Conservation (phyloP, 2,113 vertebrate genomes). For the Archilochus colubris region DNA sequence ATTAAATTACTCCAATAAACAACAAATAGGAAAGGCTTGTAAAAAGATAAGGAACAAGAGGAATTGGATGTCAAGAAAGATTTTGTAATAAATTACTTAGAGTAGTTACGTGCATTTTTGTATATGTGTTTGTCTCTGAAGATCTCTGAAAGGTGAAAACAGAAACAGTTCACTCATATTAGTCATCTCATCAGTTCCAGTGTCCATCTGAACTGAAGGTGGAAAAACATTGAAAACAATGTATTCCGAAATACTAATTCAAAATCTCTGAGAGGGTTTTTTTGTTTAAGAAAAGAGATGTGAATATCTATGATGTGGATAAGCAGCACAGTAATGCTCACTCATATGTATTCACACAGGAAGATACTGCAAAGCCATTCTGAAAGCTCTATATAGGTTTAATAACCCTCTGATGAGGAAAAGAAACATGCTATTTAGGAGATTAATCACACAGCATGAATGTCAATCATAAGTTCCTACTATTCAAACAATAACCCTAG, state of each 20-base stretch:
- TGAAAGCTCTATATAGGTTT: not conserved
- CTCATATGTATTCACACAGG: not conserved
- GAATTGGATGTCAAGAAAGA: not conserved
- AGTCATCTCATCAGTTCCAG: not conserved
- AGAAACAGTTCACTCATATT: not conserved
- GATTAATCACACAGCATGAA: not conserved
- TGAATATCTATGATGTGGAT: not conserved
- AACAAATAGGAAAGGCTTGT: not conserved
- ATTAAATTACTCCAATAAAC: not conserved
- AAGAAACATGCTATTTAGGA: not conserved
- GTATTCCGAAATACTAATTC: not conserved
- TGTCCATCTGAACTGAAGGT: not conserved
- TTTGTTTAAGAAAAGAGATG: not conserved
- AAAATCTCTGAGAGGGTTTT: not conserved
- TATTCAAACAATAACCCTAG: not conserved
- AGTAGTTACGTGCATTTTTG: not conserved
- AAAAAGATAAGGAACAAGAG: not conserved
- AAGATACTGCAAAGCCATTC: not conserved
- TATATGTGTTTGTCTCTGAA: not conserved
- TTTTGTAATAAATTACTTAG: not conserved
- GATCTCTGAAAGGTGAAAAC: not conserved
- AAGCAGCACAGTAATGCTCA: not conserved
- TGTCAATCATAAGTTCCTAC: not conserved
- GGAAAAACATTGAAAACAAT: not conserved
- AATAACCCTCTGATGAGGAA: not conserved